These are phyloP conservation scores for Danaus melanippus DNA, from an alignment of 1,140 invertebrate genomes.

Conservation along the genomic window DNA sequence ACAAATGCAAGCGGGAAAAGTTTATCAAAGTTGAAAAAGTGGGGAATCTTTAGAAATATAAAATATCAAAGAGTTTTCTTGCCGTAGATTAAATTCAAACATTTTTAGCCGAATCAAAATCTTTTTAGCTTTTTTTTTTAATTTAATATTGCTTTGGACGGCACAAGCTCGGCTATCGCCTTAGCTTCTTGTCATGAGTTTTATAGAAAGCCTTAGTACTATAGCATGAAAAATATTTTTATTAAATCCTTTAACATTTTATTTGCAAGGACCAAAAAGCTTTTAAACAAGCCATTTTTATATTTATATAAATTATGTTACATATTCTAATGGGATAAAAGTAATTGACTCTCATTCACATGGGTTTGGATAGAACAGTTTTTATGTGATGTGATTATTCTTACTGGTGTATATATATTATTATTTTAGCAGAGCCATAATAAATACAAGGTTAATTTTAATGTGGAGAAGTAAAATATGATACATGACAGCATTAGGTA, in stretches of 20 bases:
- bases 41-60: background rate
- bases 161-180: conserved; percentile 40
- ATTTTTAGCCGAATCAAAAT: too few relatives aligned
- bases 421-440: too few relatives aligned
- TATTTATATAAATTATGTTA: conserved; percentile 8
- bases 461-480: too few relatives aligned
- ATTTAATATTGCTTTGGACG: conserved; percentile 39
- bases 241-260: conserved; percentile 6
- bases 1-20: background rate
- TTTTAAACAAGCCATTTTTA: background rate
- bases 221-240: conserved; percentile 4
- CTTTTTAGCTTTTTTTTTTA: background rate
- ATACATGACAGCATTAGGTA: too few relatives aligned
- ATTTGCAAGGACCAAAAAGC: conserved; percentile 10
- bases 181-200: conserved; percentile 16
- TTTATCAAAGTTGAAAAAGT: conserved; percentile 1
- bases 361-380: background rate
- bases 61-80: background rate
- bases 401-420: background rate
- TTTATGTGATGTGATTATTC: background rate
- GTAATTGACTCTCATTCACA: conserved; percentile 20
- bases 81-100: too few relatives aligned
- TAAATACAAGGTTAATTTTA: too few relatives aligned
- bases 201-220: conserved; percentile 11
- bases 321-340: conserved; percentile 11